Percentiles rank a stretch among this genome's conserved stretches.
These are phyloP conservation scores for Pagetopsis macropterus DNA, from an alignment of 2,797 vertebrate species.

Conservation along the genomic window DNA sequence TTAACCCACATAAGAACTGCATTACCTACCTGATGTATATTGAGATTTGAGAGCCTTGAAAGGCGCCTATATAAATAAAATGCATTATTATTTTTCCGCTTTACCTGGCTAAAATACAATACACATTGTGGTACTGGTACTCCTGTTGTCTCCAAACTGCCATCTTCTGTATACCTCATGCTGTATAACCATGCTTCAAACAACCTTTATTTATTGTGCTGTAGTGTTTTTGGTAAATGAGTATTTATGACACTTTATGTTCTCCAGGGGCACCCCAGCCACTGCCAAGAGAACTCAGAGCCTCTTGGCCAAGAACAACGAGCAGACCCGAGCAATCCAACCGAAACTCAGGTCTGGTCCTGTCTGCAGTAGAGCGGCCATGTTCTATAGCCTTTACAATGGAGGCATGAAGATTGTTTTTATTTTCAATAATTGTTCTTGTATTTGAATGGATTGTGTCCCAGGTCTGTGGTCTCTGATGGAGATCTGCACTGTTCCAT, in stretches of 20 bases:
- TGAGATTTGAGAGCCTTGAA: not conserved
- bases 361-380: not conserved
- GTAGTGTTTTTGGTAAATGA: not conserved
- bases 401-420: not conserved
- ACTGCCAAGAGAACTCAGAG: conserved; percentile 54
- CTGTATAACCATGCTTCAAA: not conserved
- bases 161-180: not conserved
- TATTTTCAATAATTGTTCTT: not conserved
- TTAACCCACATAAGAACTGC: not conserved
- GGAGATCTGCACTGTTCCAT: conserved; percentile 65
- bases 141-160: not conserved
- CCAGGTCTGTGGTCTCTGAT: conserved; percentile 62
- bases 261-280: conserved; percentile 21
- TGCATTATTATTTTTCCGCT: not conserved
- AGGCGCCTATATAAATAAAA: too few species aligned
- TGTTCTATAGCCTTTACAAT: not conserved
- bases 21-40: not conserved
- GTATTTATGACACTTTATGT: not conserved
- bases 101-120: rapidly evolving
- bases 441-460: not conserved
- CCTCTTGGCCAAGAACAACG: conserved; percentile 40
- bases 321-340: conserved; percentile 1
- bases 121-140: not conserved
- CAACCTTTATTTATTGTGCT: not conserved
- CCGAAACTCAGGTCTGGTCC: conserved; percentile 66